Conservation (phyloP, 2,113 vertebrate species). For the Strigops habroptila region DNA sequence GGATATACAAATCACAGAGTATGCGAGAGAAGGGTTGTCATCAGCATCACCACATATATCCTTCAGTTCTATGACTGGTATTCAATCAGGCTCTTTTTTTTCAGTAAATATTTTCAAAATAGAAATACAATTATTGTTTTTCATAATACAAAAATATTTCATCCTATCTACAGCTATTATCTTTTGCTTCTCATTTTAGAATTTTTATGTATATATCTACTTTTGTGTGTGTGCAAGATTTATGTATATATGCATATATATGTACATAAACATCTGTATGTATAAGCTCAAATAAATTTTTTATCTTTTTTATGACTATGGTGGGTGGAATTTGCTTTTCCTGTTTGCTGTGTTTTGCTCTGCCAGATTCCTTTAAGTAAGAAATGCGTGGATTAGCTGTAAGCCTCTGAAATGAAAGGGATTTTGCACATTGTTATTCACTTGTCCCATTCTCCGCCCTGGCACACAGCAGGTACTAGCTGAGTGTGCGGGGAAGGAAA, state of each 20-base stretch:
- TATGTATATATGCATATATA: background rate
- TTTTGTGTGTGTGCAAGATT: background rate
- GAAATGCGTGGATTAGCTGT: background rate
- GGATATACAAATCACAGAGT: background rate
- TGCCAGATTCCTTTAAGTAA: background rate
- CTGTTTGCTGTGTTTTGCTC: background rate
- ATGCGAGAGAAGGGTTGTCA: background rate
- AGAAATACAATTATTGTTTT: background rate
- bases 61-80: background rate
- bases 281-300: background rate
- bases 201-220: background rate
- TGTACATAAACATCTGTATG: background rate
- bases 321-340: background rate
- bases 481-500: background rate
- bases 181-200: background rate
- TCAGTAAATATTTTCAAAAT: background rate
- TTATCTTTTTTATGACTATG: background rate
- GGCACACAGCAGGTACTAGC: accelerated
- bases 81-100: background rate
- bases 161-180: background rate
- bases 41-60: background rate
- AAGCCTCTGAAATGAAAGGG: background rate
- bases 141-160: background rate
- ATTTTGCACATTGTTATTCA: background rate
- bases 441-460: background rate